Percentiles rank a stretch among this genome's conserved stretches.
phyloP scores from a whole-genome alignment of 2,888 invertebrate genomes.

The Chironomus riparius region DNA sequence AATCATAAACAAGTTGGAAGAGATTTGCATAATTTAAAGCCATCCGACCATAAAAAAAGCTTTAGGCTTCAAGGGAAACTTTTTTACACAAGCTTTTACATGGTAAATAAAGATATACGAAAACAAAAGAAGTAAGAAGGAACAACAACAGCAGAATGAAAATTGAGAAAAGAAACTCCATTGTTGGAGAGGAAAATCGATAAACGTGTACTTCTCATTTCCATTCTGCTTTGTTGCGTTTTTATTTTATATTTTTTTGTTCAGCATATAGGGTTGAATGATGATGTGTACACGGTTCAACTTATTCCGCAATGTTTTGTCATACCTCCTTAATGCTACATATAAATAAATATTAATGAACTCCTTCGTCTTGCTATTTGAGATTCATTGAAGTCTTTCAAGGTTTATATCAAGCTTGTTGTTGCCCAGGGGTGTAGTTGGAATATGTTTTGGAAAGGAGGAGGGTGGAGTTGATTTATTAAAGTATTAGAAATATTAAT shows the following conservation, averaged over 20 bases:
- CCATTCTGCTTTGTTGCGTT: background rate
- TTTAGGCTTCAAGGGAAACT: background rate
- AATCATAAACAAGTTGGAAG: background rate
- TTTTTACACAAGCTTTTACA: background rate
- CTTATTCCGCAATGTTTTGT: background rate
- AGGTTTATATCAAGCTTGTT: no score
- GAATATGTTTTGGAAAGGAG: no score
- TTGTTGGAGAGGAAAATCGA: no score
- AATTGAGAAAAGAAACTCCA: no score
- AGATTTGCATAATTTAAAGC: background rate
- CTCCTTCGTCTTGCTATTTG: background rate
- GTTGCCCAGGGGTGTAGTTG: no score
- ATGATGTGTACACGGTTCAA: background rate
- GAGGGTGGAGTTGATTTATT: no score
- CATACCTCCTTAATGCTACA: background rate
- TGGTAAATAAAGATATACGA: no score
- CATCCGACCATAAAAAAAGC: background rate
- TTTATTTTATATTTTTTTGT: no score
- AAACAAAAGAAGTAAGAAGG: no score
- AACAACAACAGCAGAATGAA: no score
- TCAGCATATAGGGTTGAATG: no score
- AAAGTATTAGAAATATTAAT: no score
- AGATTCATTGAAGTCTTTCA: background rate
- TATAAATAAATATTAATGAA: conserved; percentile 10
- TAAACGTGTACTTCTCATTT: background rate